A percentile compares a stretch with the other conserved stretches of the same genome.
Conservation (phyloP, 1,140 invertebrate species). For the Bombus sibiricus region DNA sequence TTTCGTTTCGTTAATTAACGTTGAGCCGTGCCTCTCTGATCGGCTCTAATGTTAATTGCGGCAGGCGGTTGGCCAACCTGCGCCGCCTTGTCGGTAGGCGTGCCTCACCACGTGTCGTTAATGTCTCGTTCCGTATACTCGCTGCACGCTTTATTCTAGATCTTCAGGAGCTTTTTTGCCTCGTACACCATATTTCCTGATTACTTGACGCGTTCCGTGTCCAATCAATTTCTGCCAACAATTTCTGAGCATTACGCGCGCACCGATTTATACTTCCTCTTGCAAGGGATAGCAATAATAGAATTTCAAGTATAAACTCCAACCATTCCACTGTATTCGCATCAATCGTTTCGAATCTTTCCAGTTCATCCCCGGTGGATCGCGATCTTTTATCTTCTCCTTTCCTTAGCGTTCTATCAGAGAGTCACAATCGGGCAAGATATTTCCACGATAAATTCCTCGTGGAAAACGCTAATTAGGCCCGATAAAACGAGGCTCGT, state of each 20-base stretch:
- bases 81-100: slow-evolving; percentile 60
- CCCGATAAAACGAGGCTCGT: background rate
- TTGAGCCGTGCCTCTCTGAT: slow-evolving; percentile 64
- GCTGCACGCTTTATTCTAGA: slow-evolving; percentile 51
- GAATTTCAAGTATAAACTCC: background rate
- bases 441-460: background rate
- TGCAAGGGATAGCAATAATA: background rate
- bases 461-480: background rate
- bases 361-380: background rate
- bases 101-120: slow-evolving; percentile 70
- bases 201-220: slow-evolving; percentile 50
- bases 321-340: too few relatives aligned
- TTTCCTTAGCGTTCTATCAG: background rate
- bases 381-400: background rate
- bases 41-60: slow-evolving; percentile 69
- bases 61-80: slow-evolving; percentile 65
- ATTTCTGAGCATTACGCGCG: slow-evolving; percentile 40
- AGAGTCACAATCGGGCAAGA: too few relatives aligned
- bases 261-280: slow-evolving; percentile 18
- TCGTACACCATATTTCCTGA: slow-evolving; percentile 36
- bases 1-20: slow-evolving; percentile 77
- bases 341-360: background rate
- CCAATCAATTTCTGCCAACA: slow-evolving; percentile 69
- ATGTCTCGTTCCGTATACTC: slow-evolving; percentile 60
- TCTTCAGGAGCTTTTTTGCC: slow-evolving; percentile 43